phyloP scores from a whole-genome alignment of 2,113 vertebrate species.

The Haemorhous mexicanus region DNA sequence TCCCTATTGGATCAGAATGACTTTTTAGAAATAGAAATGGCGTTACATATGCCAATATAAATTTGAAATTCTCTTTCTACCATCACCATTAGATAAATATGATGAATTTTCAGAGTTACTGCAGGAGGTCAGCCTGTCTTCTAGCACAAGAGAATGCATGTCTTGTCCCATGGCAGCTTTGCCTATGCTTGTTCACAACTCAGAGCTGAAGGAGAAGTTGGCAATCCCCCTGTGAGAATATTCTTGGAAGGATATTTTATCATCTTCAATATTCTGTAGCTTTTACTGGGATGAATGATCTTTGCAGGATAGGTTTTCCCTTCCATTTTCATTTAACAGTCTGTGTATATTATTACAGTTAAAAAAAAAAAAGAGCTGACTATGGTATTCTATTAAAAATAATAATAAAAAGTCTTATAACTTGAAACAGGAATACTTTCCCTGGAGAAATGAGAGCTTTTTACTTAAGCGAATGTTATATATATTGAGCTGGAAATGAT shows the following conservation, averaged over 20 bases:
- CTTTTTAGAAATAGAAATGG: background rate
- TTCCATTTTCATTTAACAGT: background rate
- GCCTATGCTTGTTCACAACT: background rate
- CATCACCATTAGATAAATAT: background rate
- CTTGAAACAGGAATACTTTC: background rate
- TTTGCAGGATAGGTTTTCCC: background rate
- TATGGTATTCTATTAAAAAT: background rate
- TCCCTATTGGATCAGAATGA: background rate
- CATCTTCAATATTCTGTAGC: background rate
- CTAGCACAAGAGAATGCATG: background rate
- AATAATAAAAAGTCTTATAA: background rate
- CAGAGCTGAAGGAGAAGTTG: background rate
- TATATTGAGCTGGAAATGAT: background rate
- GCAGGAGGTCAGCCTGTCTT: background rate
- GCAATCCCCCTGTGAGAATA: background rate
- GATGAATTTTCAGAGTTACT: background rate
- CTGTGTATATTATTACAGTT: background rate
- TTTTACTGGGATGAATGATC: background rate
- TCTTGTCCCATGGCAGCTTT: background rate
- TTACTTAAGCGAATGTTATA: background rate
- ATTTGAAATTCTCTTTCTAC: background rate
- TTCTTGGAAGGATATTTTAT: background rate
- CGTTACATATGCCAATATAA: background rate
- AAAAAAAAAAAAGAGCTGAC: background rate
- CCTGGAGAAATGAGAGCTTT: background rate